phyloP scores from a whole-genome alignment of 1,140 invertebrate species.

The Radopholus similis region DNA sequence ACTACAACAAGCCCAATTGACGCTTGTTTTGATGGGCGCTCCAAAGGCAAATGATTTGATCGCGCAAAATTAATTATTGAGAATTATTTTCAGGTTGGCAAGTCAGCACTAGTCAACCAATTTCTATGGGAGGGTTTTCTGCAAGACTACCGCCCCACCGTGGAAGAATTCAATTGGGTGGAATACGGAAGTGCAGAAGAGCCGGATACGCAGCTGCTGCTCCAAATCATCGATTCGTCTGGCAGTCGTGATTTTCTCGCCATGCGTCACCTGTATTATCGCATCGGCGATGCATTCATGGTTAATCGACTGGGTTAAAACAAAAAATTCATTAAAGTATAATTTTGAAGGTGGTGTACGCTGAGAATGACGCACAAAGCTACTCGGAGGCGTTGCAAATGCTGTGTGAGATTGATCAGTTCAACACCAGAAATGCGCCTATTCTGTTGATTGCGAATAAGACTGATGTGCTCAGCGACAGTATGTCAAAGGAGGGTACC shows the following conservation, averaged over 20 bases:
- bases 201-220: constrained; percentile 4
- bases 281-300: constrained; percentile 52
- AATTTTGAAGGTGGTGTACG: constrained; percentile 49
- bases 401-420: constrained; percentile 45
- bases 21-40: constrained; percentile 41
- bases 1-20: constrained; percentile 21
- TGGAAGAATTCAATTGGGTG: constrained; percentile 59
- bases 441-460: constrained; percentile 51
- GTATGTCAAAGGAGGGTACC: no score
- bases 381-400: constrained; percentile 51
- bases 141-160: constrained; percentile 48
- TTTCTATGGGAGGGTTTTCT: constrained; percentile 56
- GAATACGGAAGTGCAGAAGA: constrained; percentile 47
- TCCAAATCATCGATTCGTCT: constrained; percentile 47
- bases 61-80: background rate
- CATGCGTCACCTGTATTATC: constrained; percentile 52
- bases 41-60: constrained; percentile 23
- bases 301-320: constrained; percentile 26
- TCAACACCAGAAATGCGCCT: constrained; percentile 47
- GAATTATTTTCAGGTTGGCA: constrained; percentile 47
- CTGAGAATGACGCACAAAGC: constrained; percentile 38
- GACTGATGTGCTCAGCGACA: constrained; percentile 21
- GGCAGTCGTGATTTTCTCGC: constrained; percentile 54
- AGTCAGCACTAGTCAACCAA: constrained; percentile 54
- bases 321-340: background rate